These are phyloP conservation scores for Brachypodius melanocephalos DNA, from an alignment of 2,113 vertebrate genomes.

Conservation along the genomic window DNA sequence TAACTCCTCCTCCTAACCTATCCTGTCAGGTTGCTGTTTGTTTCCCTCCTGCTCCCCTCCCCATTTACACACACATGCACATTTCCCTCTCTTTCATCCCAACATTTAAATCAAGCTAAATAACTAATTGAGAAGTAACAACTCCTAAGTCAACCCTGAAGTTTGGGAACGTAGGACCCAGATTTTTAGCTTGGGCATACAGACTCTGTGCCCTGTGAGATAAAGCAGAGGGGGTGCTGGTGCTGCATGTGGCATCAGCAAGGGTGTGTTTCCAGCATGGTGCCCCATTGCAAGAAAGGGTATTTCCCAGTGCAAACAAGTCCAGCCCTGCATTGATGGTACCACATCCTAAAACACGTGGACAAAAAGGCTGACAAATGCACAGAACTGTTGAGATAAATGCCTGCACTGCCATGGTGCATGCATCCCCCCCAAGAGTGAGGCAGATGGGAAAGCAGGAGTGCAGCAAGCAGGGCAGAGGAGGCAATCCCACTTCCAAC, in stretches of 20 bases:
- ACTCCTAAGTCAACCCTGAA: background rate
- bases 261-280: background rate
- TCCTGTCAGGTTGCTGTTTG: background rate
- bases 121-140: background rate
- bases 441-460: background rate
- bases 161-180: background rate
- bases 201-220: accelerated
- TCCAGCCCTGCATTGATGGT: accelerated
- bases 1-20: background rate
- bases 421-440: accelerated
- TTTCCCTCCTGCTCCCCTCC: background rate
- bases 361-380: background rate
- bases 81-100: background rate
- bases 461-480: background rate
- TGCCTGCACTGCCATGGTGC: accelerated
- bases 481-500: background rate
- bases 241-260: background rate
- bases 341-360: background rate
- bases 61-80: background rate
- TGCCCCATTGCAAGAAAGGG: background rate
- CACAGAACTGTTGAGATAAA: background rate
- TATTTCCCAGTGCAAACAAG: background rate
- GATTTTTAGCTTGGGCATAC: background rate
- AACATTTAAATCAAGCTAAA: background rate
- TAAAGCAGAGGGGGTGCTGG: background rate